Conservation (phyloP, 2,888 invertebrate genomes). For the Netelia melanura region DNA sequence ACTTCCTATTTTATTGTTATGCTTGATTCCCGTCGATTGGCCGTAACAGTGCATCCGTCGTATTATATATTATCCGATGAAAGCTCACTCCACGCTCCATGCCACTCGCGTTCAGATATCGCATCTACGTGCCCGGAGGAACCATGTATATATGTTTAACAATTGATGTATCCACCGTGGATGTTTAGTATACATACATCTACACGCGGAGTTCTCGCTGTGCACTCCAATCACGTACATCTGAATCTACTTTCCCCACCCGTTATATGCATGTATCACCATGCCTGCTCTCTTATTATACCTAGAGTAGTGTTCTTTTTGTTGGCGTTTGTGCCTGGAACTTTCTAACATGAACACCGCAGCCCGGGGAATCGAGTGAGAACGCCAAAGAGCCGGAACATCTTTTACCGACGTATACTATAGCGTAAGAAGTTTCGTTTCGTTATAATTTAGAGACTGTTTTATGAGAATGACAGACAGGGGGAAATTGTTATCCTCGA, state of each 20-base stretch:
- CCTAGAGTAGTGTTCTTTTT: not conserved
- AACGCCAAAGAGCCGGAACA: slow-evolving; percentile 1
- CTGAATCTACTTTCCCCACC: slow-evolving; percentile 74
- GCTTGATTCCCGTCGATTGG: slow-evolving; percentile 56
- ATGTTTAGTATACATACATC: slow-evolving; percentile 8
- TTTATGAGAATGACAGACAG: not conserved
- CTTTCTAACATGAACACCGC: slow-evolving; percentile 39
- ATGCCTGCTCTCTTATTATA: slow-evolving; percentile 4
- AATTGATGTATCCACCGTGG: slow-evolving; percentile 38
- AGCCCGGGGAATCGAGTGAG: not conserved
- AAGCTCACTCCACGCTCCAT: slow-evolving; percentile 9
- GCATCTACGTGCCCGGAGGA: slow-evolving; percentile 19
- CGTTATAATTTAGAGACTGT: no score
- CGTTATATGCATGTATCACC: not conserved
- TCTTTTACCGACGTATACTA: not conserved
- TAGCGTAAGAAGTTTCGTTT: not conserved
- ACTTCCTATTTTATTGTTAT: slow-evolving; percentile 60
- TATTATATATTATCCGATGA: slow-evolving; percentile 40
- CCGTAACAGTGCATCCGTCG: slow-evolving; percentile 44
- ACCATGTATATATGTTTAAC: slow-evolving; percentile 21
- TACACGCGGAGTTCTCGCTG: slow-evolving; percentile 10
- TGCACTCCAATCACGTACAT: slow-evolving; percentile 70
- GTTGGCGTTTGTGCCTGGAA: slow-evolving; percentile 5
- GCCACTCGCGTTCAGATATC: slow-evolving; percentile 44
- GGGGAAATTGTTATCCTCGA: not conserved